phyloP scores from a whole-genome alignment of 2,888 invertebrate genomes.

The Sturmia bella region DNA sequence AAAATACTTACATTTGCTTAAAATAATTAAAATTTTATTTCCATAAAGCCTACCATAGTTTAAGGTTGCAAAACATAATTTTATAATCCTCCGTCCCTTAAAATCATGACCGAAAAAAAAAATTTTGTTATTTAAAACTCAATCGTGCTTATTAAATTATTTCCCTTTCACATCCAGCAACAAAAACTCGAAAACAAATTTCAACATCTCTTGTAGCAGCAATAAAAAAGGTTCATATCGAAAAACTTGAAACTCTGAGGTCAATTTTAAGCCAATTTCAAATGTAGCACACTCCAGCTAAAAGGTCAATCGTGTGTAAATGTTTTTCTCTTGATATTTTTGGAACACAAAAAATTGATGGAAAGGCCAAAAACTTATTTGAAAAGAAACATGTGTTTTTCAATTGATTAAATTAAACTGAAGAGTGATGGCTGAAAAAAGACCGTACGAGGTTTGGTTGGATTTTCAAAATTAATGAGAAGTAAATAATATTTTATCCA shows the following conservation, averaged over 20 bases:
- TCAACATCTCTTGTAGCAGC: constrained; percentile 11
- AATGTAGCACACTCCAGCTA: not conserved
- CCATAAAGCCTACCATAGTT: constrained; percentile 7
- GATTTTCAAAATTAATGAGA: constrained; percentile 43
- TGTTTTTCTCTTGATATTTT: not conserved
- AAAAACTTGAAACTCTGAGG: constrained; percentile 19
- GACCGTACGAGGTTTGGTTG: constrained; percentile 28
- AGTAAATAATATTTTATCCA: constrained; percentile 19
- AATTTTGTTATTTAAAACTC: constrained; percentile 38
- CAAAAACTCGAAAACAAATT: constrained; percentile 21
- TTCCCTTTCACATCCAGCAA: constrained; percentile 23
- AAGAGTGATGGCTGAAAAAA: constrained; percentile 10
- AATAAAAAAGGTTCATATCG: not conserved
- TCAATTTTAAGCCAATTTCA: constrained; percentile 41
- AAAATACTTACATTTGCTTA: constrained; percentile 7
- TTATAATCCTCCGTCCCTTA: constrained; percentile 18
- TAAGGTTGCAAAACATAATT: constrained; percentile 11
- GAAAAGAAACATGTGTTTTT: constrained; percentile 42
- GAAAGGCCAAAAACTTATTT: constrained; percentile 2
- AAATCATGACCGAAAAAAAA: not conserved
- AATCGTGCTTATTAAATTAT: constrained; percentile 52
- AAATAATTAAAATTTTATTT: not conserved
- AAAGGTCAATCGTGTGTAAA: constrained; percentile 64
- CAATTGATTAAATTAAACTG: constrained; percentile 60
- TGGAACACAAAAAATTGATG: constrained; percentile 46